phyloP scores from a whole-genome alignment of 2,797 vertebrate genomes.

The Epinephelus malabaricus region DNA sequence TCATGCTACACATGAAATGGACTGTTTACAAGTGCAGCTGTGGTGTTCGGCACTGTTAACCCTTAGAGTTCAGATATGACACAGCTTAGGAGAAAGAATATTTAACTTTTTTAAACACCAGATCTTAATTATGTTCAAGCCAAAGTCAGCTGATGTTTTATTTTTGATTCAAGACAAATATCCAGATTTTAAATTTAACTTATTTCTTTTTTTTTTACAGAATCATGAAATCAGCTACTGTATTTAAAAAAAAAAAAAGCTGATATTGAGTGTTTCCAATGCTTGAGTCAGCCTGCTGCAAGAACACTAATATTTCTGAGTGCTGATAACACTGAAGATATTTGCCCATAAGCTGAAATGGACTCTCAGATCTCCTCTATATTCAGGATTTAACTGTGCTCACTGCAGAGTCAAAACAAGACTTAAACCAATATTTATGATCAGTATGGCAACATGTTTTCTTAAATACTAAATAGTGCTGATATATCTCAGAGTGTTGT shows the following conservation, averaged over 20 bases:
- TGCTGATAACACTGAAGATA: neutral
- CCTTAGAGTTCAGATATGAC: conserved; percentile 11
- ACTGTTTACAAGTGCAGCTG: conserved; percentile 21
- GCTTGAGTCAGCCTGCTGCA: conserved; percentile 9
- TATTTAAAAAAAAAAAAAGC: no score
- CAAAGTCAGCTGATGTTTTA: neutral
- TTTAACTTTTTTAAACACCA: neutral
- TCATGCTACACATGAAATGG: conserved; percentile 47
- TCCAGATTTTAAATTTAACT: neutral
- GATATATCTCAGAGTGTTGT: neutral
- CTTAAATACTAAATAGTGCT: neutral
- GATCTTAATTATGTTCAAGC: neutral
- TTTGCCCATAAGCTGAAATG: conserved; percentile 10
- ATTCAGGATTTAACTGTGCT: neutral
- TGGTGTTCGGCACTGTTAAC: conserved; percentile 18
- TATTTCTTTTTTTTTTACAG: neutral
- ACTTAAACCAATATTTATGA: conserved; percentile 5
- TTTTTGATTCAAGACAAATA: conserved; percentile 1
- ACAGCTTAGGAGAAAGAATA: neutral
- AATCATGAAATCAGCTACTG: neutral
- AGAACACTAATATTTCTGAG: conserved; percentile 4
- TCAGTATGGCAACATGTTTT: neutral
- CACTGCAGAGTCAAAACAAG: neutral
- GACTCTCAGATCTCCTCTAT: neutral
- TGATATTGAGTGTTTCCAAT: neutral